Percentiles rank a stretch among this genome's conserved stretches.
Evolutionary conservation across 2,888 invertebrate genomes (phyloP).

Genomic region (Anorthoa munda): DNA sequence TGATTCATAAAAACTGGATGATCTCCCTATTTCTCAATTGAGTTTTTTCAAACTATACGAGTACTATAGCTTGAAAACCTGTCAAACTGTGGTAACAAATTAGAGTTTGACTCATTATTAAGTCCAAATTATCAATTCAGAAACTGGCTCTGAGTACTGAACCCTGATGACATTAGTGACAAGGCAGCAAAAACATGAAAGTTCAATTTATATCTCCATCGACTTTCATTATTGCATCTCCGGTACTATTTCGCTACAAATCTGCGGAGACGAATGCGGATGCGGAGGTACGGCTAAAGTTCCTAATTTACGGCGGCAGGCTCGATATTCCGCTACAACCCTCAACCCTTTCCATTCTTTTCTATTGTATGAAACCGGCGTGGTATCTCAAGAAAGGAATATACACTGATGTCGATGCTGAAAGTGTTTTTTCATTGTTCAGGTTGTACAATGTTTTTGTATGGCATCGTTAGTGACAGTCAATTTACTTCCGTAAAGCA

Average conservation of each 20-base stretch:
- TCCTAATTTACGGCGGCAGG: background rate
- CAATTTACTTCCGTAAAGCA: background rate
- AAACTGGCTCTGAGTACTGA: too few species aligned
- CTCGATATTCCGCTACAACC: background rate
- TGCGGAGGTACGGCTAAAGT: background rate
- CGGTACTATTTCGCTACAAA: background rate
- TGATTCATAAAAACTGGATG: too few species aligned
- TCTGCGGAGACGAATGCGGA: too few species aligned
- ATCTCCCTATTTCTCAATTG: too few species aligned
- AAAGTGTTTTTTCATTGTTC: conserved; percentile 26
- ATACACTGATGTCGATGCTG: conserved; percentile 22
- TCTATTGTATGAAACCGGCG: conserved; percentile 63
- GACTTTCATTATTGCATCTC: background rate
- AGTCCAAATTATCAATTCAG: too few species aligned
- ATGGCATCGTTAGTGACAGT: conserved; percentile 1
- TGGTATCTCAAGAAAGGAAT: conserved; percentile 26
- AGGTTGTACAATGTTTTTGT: background rate
- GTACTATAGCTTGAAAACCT: too few species aligned
- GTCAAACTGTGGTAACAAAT: too few species aligned
- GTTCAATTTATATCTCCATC: too few species aligned
- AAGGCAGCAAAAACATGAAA: too few species aligned
- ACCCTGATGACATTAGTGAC: too few species aligned
- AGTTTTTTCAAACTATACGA: too few species aligned
- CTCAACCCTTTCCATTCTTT: conserved; percentile 58
- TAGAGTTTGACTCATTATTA: too few species aligned